Conservation (phyloP, 2,888 invertebrate species). For the Buathra laborator region DNA sequence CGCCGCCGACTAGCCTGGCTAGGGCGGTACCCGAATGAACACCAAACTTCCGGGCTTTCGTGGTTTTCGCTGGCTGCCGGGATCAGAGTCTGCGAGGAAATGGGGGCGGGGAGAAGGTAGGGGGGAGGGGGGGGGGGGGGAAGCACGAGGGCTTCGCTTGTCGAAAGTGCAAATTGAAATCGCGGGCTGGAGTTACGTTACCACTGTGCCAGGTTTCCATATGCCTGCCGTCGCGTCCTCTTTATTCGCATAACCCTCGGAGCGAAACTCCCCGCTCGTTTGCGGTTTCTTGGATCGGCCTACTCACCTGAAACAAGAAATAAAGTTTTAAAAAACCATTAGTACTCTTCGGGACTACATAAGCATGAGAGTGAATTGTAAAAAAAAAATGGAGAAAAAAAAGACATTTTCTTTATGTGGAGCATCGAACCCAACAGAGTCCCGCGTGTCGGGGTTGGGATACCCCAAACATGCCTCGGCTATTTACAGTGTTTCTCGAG, state of each 20-base stretch:
- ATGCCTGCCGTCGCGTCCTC: conserved; percentile 20
- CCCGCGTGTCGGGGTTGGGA: too few species aligned
- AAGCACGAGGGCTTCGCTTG: conserved; percentile 42
- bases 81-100: conserved; percentile 47
- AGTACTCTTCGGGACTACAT: conserved; percentile 9
- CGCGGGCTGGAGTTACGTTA: conserved; percentile 55
- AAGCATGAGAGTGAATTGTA: background rate
- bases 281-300: conserved; percentile 32
- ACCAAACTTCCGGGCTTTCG: conserved; percentile 66
- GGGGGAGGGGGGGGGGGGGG: conserved; percentile 5
- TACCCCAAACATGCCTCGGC: background rate
- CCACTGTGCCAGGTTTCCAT: conserved; percentile 40
- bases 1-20: conserved; percentile 58
- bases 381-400: background rate
- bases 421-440: too few species aligned
- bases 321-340: background rate
- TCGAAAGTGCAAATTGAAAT: conserved; percentile 69
- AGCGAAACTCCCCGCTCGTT: conserved; percentile 35
- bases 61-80: conserved; percentile 52
- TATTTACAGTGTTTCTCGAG: too few species aligned
- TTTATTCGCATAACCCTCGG: conserved; percentile 20
- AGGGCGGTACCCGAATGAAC: conserved; percentile 65
- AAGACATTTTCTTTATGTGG: too few species aligned
- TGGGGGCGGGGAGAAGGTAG: conserved; percentile 32
- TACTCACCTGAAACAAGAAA: conserved; percentile 58